A percentile compares a stretch with the other conserved stretches of the same genome.
These are phyloP conservation scores for Pontoporia blainvillei DNA, from an alignment of 2,113 vertebrate genomes.

Conservation along the genomic window DNA sequence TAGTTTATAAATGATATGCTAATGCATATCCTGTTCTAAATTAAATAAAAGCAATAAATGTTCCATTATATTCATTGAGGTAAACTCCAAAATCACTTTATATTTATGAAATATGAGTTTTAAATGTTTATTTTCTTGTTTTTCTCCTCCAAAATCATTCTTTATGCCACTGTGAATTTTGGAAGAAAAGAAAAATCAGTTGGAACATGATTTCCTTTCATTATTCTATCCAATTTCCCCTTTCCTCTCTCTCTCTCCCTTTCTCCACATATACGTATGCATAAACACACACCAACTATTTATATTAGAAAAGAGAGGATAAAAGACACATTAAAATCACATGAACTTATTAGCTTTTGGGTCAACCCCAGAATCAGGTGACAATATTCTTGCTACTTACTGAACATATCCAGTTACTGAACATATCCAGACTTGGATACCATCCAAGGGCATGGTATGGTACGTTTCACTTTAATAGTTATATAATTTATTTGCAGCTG, in stretches of 20 bases:
- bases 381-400: not conserved
- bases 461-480: not conserved
- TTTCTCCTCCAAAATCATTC: not conserved
- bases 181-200: not conserved
- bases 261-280: not conserved
- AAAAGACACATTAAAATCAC: not conserved
- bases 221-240: not conserved
- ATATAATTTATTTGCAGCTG: not conserved
- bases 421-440: not conserved
- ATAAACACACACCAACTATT: not conserved
- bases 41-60: slow-evolving; percentile 63
- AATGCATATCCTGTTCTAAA: slow-evolving; percentile 64
- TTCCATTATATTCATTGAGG: slow-evolving; percentile 23
- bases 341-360: not conserved
- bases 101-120: slow-evolving; percentile 58
- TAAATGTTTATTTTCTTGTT: slow-evolving; percentile 52
- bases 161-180: slow-evolving; percentile 21
- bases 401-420: not conserved
- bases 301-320: not conserved
- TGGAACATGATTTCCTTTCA: not conserved
- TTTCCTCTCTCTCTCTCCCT: not conserved
- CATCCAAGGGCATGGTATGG: not conserved
- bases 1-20: too few relatives aligned
- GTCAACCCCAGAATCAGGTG: not conserved
- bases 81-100: slow-evolving; percentile 43